Evolutionary conservation across 2,888 invertebrate genomes (phyloP), one percentile per base, ranked within the genome.

Genomic region (Macaria notata): DNA sequence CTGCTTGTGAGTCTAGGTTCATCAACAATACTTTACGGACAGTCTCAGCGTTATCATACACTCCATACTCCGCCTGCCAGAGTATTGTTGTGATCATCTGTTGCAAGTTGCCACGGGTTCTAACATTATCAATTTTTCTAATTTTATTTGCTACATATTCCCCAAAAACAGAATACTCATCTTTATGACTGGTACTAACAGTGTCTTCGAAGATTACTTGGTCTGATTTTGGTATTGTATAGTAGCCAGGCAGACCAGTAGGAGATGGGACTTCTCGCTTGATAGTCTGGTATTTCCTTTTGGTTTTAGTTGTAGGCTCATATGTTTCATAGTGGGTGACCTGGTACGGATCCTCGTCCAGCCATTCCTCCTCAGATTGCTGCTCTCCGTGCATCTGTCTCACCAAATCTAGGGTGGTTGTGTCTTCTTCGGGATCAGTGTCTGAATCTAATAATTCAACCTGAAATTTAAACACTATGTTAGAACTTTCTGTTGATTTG

Each of bases 1-100:
- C 69, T 0, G 59, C 64, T 9, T 81, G 79, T 1, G 9, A 5
- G 5, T 43, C 43, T 8, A 84, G 65, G 0, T 83, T 78, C 62
- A 78, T 81, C 71, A 86, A 69, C 0, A 89, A 67, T 0, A 91
- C 79, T 56, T 83, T 63, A 62, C 86, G 89, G 0, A 91, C 87
- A 0, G 88, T 74, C 0, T 88, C 88, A 5, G 88, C 82, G 68
- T 73, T 79, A 53, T 89, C 87, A 67, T 87, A 91, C 9, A 85
- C 59, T 0, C 90, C 90, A 68, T 88, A 89, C 52, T 91, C 90
- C 0, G 89, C 88, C 63, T 90, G 90, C 90, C 90, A 91, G 29
- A 91, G 61, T 63, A 90, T 82, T 3, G 90, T 91, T 31, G 90
- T 86, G 0, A 91, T 87, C 19, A 91, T 63, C 56, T 91, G 90